phyloP scores from a whole-genome alignment of 2,888 invertebrate genomes.

The Matsumyia berberina region DNA sequence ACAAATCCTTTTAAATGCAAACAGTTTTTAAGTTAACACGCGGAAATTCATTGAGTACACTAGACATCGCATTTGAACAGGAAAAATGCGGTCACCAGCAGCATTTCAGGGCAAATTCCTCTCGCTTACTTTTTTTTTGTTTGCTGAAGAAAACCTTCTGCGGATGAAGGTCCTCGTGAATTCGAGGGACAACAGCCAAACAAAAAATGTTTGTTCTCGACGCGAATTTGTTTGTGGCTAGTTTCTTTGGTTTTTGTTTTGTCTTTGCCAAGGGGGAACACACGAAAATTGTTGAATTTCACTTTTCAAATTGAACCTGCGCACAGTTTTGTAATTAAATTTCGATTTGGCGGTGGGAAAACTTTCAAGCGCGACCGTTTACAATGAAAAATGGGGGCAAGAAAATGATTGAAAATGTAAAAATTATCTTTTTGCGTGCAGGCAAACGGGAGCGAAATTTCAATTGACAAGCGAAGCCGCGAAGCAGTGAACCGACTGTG shows the following conservation, averaged over 20 bases:
- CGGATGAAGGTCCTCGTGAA: conserved; percentile 38
- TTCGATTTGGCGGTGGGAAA: conserved; percentile 6
- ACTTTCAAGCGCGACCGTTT: conserved; percentile 53
- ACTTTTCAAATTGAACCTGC: conserved; percentile 20
- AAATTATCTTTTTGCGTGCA: conserved; percentile 36
- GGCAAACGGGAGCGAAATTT: conserved; percentile 53
- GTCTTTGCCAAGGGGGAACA: background rate
- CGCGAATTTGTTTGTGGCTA: conserved; percentile 12
- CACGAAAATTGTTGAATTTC: conserved; percentile 18
- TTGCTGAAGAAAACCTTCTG: conserved; percentile 14
- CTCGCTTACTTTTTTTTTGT: background rate
- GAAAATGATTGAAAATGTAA: conserved; percentile 27
- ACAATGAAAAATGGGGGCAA: conserved; percentile 12
- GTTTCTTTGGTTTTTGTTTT: conserved; percentile 2
- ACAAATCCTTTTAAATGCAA: conserved; percentile 24
- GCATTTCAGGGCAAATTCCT: conserved; percentile 5
- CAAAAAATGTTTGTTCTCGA: conserved; percentile 13
- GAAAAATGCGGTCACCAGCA: conserved; percentile 23
- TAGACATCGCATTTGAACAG: conserved; percentile 49
- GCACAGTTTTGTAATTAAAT: conserved; percentile 8
- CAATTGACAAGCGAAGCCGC: conserved; percentile 74
- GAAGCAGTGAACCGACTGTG: conserved; percentile 72
- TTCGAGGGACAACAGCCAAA: conserved; percentile 12
- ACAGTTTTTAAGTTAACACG: conserved; percentile 45
- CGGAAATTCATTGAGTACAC: conserved; percentile 57